A percentile compares a stretch with the other conserved stretches of the same genome.
These are phyloP conservation scores for Hedychridium roseum DNA, from an alignment of 2,888 invertebrate genomes.

Conservation along the genomic window DNA sequence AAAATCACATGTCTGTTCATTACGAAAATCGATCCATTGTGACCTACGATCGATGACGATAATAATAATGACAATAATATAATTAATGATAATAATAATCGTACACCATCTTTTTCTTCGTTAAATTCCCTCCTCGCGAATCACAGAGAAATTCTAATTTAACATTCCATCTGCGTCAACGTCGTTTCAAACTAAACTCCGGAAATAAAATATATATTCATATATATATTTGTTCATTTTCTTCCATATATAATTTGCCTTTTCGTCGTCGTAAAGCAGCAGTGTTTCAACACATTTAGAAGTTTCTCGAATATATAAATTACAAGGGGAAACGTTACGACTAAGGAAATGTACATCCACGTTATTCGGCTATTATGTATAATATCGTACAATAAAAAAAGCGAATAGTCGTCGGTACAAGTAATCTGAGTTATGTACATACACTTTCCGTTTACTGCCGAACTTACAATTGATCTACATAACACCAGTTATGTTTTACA, in stretches of 20 bases:
- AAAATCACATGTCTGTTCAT: slow-evolving; percentile 41
- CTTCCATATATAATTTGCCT: slow-evolving; percentile 30
- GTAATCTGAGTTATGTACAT: slow-evolving; percentile 15
- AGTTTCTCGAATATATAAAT: slow-evolving; percentile 51
- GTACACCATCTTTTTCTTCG: slow-evolving; percentile 19
- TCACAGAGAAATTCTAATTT: slow-evolving; percentile 56
- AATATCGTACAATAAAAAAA: slow-evolving; percentile 48
- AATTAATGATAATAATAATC: slow-evolving; percentile 24
- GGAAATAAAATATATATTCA: slow-evolving; percentile 54
- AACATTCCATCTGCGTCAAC: slow-evolving; percentile 40
- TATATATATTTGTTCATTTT: slow-evolving; percentile 31
- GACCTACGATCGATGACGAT: slow-evolving; percentile 21
- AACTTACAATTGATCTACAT: slow-evolving; percentile 11
- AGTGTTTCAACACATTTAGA: slow-evolving; percentile 58
- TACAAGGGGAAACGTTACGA: slow-evolving; percentile 49
- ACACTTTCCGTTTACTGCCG: not conserved
- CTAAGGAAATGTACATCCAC: slow-evolving; percentile 57
- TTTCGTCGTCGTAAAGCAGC: slow-evolving; percentile 46
- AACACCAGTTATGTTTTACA: slow-evolving; percentile 9
- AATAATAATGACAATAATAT: slow-evolving; percentile 10
- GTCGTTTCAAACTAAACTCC: slow-evolving; percentile 48
- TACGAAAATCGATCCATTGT: slow-evolving; percentile 34
- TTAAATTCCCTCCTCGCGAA: slow-evolving; percentile 39
- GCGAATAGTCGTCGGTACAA: slow-evolving; percentile 35
- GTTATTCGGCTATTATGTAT: slow-evolving; percentile 45